These are phyloP conservation scores for Merops nubicus DNA, from an alignment of 2,113 vertebrate species.

Conservation along the genomic window DNA sequence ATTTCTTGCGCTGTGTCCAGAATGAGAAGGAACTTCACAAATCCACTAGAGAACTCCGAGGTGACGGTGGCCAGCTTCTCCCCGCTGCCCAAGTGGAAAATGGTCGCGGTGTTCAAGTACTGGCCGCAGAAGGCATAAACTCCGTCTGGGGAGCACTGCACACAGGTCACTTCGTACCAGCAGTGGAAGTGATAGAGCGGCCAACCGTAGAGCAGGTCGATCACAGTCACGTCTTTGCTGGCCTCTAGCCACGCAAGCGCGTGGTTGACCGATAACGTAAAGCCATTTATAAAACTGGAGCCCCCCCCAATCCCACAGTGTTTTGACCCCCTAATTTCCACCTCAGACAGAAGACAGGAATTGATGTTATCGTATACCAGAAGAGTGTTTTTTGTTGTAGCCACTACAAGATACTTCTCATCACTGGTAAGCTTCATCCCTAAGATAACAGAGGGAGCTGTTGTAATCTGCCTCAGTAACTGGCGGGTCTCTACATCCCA, in stretches of 20 bases:
- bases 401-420: slow-evolving; percentile 96
- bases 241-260: slow-evolving; percentile 96
- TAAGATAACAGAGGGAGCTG: slow-evolving; percentile 90
- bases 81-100: slow-evolving; percentile 95
- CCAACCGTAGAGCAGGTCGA: slow-evolving; percentile 95
- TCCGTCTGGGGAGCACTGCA: slow-evolving; percentile 95
- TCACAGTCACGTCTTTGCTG: slow-evolving; percentile 96
- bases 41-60: slow-evolving; percentile 95
- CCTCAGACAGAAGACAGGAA: slow-evolving; percentile 95
- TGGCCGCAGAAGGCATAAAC: slow-evolving; percentile 96
- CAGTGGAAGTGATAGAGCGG: slow-evolving; percentile 98
- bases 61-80: slow-evolving; percentile 94
- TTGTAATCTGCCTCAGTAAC: slow-evolving; percentile 92
- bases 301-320: slow-evolving; percentile 83
- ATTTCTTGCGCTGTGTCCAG: slow-evolving; percentile 93
- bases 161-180: slow-evolving; percentile 98
- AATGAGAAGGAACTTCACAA: slow-evolving; percentile 95
- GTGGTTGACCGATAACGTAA: slow-evolving; percentile 92
- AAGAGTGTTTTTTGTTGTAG: slow-evolving; percentile 96
- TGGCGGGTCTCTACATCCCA: slow-evolving; percentile 96
- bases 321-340: slow-evolving; percentile 96
- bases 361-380: slow-evolving; percentile 96
- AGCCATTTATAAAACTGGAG: slow-evolving; percentile 93
- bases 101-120: slow-evolving; percentile 92
- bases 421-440: slow-evolving; percentile 91